Evolutionary conservation across 2,797 vertebrate genomes (phyloP).

Genomic region (Chanos chanos): DNA sequence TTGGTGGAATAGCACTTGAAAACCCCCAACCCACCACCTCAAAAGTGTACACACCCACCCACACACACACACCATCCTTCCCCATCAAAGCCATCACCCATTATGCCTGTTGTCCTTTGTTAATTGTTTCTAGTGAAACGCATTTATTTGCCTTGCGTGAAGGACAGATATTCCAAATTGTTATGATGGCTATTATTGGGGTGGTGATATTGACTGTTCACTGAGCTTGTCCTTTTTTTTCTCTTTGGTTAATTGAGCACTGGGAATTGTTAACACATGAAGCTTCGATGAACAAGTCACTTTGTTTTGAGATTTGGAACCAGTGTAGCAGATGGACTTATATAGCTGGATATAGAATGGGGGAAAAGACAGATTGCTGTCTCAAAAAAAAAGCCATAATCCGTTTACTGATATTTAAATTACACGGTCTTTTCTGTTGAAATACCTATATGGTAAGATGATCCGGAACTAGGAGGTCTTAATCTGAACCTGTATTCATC

Average conservation of each 20-base stretch:
- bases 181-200: slow-evolving; percentile 64
- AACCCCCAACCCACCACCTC: too few species aligned
- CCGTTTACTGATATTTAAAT: too few species aligned
- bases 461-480: too few species aligned
- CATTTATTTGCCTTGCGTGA: slow-evolving; percentile 59
- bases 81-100: too few species aligned
- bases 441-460: too few species aligned
- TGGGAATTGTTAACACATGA: slow-evolving; percentile 69
- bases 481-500: too few species aligned
- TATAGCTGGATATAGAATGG: slow-evolving; percentile 34
- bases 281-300: slow-evolving; percentile 60
- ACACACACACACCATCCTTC: too few species aligned
- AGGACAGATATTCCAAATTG: slow-evolving; percentile 61
- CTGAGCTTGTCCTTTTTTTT: slow-evolving; percentile 49
- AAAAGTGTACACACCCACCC: too few species aligned
- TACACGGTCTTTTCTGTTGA: too few species aligned
- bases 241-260: slow-evolving; percentile 67
- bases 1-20: too few species aligned
- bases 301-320: slow-evolving; percentile 61
- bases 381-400: too few species aligned
- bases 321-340: slow-evolving; percentile 66
- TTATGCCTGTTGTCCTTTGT: slow-evolving; percentile 57
- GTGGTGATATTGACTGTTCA: slow-evolving; percentile 36
- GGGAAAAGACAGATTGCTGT: neutral
- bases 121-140: slow-evolving; percentile 69